These are phyloP conservation scores for Cephus pulcher DNA, from an alignment of 2,888 invertebrate species.

Conservation along the genomic window DNA sequence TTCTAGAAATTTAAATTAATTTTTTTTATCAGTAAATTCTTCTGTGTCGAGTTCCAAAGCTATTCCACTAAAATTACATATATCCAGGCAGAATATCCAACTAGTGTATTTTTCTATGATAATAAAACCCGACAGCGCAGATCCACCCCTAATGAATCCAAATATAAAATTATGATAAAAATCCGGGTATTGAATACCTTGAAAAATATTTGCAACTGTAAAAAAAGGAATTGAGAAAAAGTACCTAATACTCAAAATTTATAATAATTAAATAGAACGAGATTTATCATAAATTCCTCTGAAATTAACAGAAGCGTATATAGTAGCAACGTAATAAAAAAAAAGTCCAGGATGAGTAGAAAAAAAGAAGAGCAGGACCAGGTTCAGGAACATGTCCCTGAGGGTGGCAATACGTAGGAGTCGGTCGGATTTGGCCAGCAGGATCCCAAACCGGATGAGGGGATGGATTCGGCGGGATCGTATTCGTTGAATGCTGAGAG, in stretches of 20 bases:
- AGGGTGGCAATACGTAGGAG: conserved; percentile 13
- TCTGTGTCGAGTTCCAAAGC: not conserved
- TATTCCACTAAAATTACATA: not conserved
- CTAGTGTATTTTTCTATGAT: not conserved
- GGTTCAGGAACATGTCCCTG: conserved; percentile 3
- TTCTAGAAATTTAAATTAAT: not conserved
- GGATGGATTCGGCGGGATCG: conserved; percentile 12
- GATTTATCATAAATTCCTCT: not conserved
- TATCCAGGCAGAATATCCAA: not conserved
- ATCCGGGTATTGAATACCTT: too few species aligned
- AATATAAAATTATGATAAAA: too few species aligned
- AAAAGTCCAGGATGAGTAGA: not conserved
- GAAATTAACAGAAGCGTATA: not conserved
- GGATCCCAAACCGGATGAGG: not conserved
- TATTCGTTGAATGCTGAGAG: not conserved
- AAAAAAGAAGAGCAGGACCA: not conserved
- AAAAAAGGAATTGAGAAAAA: not conserved
- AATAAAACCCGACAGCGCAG: not conserved
- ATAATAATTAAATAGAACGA: not conserved
- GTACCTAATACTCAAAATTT: not conserved
- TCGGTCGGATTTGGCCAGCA: not conserved
- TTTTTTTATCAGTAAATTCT: not conserved
- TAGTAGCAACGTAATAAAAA: not conserved
- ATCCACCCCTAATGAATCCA: not conserved
- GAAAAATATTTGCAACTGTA: not conserved